These are phyloP conservation scores for Callospermophilus lateralis DNA, from an alignment of 2,113 vertebrate species.

Conservation along the genomic window DNA sequence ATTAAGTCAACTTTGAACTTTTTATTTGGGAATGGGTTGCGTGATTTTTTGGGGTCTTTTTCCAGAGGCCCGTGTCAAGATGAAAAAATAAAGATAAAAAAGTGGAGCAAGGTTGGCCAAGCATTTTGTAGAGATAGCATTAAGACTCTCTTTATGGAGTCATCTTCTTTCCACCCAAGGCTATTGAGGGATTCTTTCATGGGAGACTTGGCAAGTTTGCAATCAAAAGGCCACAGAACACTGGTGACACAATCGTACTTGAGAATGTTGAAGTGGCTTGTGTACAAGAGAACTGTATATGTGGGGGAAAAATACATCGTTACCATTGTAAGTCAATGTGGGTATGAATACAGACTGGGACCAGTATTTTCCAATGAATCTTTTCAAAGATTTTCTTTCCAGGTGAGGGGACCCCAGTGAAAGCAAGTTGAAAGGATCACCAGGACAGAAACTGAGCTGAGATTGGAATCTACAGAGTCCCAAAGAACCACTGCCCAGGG, in stretches of 20 bases:
- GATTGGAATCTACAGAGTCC: neutral
- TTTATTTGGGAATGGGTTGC: neutral
- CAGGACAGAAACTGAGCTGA: neutral
- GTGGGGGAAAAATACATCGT: neutral
- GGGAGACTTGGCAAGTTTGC: neutral
- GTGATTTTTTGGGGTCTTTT: neutral
- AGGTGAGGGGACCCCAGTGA: neutral
- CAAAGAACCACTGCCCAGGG: neutral
- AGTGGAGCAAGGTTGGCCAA: neutral
- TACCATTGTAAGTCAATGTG: neutral
- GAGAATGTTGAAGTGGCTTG: neutral
- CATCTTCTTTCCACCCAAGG: accelerated
- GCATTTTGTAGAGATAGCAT: neutral
- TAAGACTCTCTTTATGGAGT: neutral
- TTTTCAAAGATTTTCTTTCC: neutral
- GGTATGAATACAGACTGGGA: neutral
- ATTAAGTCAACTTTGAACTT: neutral
- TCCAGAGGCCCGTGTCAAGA: neutral
- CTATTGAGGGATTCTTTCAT: neutral
- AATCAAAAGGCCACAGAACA: neutral
- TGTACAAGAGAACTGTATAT: neutral
- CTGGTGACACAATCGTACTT: no score
- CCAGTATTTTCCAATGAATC: neutral
- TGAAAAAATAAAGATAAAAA: neutral
- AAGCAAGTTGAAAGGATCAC: neutral